These are phyloP conservation scores for Sesia apiformis DNA, from an alignment of 2,888 invertebrate species.

Conservation along the genomic window DNA sequence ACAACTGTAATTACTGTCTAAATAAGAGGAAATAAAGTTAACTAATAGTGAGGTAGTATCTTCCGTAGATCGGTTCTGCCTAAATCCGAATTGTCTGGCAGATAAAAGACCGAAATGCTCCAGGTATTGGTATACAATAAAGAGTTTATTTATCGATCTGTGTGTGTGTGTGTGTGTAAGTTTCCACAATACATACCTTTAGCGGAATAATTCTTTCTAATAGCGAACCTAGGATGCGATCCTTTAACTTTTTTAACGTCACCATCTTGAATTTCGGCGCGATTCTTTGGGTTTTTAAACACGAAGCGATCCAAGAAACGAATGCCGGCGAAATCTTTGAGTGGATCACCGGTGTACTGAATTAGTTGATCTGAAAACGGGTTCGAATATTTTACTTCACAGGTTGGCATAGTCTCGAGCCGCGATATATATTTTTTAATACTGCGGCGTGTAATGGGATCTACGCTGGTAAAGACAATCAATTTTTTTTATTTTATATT, in stretches of 20 bases:
- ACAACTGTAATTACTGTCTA: too few species aligned
- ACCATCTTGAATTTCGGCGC: slow-evolving; percentile 30
- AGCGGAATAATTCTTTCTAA: slow-evolving; percentile 80
- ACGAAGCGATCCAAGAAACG: slow-evolving; percentile 96
- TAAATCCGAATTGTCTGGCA: too few species aligned
- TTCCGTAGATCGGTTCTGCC: too few species aligned
- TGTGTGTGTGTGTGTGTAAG: too few species aligned
- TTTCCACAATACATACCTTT: slow-evolving; percentile 63
- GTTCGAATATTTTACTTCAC: neutral
- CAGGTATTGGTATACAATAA: too few species aligned
- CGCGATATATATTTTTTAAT: neutral
- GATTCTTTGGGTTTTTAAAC: slow-evolving; percentile 92
- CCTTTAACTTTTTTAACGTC: slow-evolving; percentile 70
- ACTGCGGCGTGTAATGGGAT: neutral
- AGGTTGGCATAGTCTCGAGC: neutral
- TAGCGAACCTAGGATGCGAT: slow-evolving; percentile 78
- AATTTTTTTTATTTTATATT: too few species aligned
- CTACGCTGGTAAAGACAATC: too few species aligned
- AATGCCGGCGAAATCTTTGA: slow-evolving; percentile 92
- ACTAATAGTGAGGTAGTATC: too few species aligned
- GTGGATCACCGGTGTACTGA: slow-evolving; percentile 92
- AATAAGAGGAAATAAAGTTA: too few species aligned
- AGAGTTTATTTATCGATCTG: too few species aligned
- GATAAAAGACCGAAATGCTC: too few species aligned
- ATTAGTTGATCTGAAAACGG: slow-evolving; percentile 78